A percentile compares a stretch with the other conserved stretches of the same genome.
Conservation (phyloP, 2,888 invertebrate species). For the Tryphoninae sp. region DNA sequence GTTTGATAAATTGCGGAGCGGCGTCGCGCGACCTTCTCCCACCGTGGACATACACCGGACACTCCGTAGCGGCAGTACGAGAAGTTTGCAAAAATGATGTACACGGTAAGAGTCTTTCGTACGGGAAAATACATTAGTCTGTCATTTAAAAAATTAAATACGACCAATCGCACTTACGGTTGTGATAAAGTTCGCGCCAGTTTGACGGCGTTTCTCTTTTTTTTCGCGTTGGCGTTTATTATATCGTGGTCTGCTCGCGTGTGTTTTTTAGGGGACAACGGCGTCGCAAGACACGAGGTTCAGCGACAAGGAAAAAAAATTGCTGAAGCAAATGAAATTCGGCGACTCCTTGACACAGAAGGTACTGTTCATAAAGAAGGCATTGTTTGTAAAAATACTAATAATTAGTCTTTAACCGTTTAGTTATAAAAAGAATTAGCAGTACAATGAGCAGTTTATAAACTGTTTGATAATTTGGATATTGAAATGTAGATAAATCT, state of each 20-base stretch:
- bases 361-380: conserved; percentile 82
- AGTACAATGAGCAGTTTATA: too few species aligned
- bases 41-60: conserved; percentile 46
- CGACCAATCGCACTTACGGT: neutral
- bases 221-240: conserved; percentile 3
- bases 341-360: conserved; percentile 96
- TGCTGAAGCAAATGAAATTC: conserved; percentile 99
- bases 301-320: conserved; percentile 99
- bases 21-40: conserved; percentile 49
- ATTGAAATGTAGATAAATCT: too few species aligned
- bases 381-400: neutral
- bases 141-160: neutral
- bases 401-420: neutral
- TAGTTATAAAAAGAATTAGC: too few species aligned
- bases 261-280: conserved; percentile 92
- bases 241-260: conserved; percentile 8
- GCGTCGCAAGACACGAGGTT: conserved; percentile 99
- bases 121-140: neutral
- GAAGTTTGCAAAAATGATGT: conserved; percentile 81
- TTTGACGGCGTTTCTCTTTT: neutral
- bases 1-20: conserved; percentile 18
- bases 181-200: neutral
- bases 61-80: conserved; percentile 41
- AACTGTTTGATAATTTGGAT: too few species aligned
- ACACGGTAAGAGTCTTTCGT: conserved; percentile 80